Percentiles rank a stretch among this genome's conserved stretches.
Conservation (phyloP, 2,888 invertebrate genomes). For the Eupsilia transversa region DNA sequence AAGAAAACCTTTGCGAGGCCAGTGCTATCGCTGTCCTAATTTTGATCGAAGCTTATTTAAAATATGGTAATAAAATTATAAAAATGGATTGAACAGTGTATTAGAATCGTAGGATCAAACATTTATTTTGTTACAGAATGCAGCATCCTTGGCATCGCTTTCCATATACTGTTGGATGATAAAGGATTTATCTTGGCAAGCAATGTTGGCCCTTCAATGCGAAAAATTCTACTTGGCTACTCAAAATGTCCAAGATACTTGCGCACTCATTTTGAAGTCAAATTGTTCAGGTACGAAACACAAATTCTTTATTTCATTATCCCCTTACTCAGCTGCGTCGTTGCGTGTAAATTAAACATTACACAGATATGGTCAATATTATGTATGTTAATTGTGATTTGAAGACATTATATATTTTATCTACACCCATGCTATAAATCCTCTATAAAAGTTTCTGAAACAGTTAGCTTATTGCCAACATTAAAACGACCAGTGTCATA, state of each 20-base stretch:
- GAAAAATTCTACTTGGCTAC: conserved; percentile 35
- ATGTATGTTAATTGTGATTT: neutral
- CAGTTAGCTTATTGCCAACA: too few species aligned
- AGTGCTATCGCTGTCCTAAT: neutral
- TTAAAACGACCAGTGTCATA: too few species aligned
- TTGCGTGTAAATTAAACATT: too few species aligned
- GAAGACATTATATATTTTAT: too few species aligned
- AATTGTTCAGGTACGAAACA: conserved; percentile 29
- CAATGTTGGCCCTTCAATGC: conserved; percentile 19
- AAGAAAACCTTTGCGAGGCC: neutral
- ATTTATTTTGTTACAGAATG: conserved; percentile 1
- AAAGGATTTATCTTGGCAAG: conserved; percentile 28
- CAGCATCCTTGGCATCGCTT: neutral
- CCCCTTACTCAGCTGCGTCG: neutral
- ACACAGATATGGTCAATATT: neutral
- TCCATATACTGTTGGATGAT: conserved; percentile 17
- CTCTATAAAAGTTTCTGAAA: too few species aligned
- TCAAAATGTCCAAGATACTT: conserved; percentile 17
- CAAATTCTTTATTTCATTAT: neutral
- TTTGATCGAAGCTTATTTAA: too few species aligned
- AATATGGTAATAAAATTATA: neutral
- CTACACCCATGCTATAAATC: too few species aligned
- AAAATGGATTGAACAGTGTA: neutral
- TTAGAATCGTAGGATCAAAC: neutral
- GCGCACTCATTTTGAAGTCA: neutral